Base-by-base conservation (phyloP, 2,888 invertebrate species). In the Schizaphis graminum region DNA sequence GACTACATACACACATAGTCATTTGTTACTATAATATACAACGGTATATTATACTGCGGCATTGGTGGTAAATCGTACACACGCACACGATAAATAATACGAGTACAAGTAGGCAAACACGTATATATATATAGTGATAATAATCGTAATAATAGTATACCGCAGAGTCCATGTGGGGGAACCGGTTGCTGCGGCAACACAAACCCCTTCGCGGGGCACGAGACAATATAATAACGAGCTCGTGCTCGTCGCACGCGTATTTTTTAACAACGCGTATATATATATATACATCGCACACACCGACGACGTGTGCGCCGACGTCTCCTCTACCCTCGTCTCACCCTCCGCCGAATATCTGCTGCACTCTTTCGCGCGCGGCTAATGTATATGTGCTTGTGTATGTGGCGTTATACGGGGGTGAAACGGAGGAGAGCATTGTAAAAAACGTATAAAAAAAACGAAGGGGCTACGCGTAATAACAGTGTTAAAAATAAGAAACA, bases 401-500 rank as follows among this genome's bases (percentile, higher is more conserved):
- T 47, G 44, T 53, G n/a, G n/a, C 3, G 44, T n/a, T 67, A 67
- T 41, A 91, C 90, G 61, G 67, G 86, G 90, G 94, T 56, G 92
- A 24, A 86, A 93, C 61, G 41, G 67, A 56, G 49, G 91, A 90
- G 13, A 49, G 47, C 26, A 26, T 47, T 35, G 41, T 44, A 93
- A 86, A 87, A 35, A 61, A 44, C 26, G 49, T 53, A 84, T 26
- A 85, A 91, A 89, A 93, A 67, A 67, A 87, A 77, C 92, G 88
- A 89, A 93, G 88, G 92, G 92, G 88, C 88, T 93, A 87, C 26
- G 21, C 93, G 89, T 93, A 94, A 91, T 91, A 91, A 94, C 91
- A 91, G 94, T 91, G 94, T 94, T 94, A 94, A 94, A 94, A 94
- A 94, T 94, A 94, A 94, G 94, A 94, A 94, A 94, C 94, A 91